Conservation (phyloP, 2,797 vertebrate species). For the Erpetoichthys calabaricus region DNA sequence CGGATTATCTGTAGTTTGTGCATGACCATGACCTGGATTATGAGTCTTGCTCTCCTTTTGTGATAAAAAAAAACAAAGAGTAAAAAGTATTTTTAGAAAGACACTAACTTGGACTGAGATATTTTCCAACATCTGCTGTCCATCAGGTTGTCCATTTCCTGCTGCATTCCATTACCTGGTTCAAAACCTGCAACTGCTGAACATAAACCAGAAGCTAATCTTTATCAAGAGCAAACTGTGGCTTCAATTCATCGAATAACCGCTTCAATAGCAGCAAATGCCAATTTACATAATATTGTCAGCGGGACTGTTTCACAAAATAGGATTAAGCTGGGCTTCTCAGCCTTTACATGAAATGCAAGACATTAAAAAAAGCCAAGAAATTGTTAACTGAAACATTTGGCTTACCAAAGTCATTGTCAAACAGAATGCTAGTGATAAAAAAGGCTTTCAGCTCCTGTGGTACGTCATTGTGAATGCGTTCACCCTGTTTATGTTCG, state of each 20-base stretch:
- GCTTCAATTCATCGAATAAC: neutral
- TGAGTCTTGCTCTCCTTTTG: no score
- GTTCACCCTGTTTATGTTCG: conserved; percentile 1
- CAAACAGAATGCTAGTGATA: no score
- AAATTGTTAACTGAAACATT: no score
- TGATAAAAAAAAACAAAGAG: no score
- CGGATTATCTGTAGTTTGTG: no score
- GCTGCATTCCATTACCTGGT: conserved; percentile 66
- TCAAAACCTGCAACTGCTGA: conserved; percentile 29
- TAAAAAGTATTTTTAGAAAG: conserved; percentile 38
- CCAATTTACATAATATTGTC: no score
- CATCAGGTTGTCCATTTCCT: conserved; percentile 60
- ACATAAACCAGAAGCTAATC: neutral
- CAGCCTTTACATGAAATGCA: no score
- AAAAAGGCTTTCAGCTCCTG: neutral
- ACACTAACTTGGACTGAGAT: conserved; percentile 46
- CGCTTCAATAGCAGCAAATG: neutral
- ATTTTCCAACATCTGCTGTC: conserved; percentile 67
- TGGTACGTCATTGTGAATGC: neutral
- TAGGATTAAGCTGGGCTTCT: neutral
- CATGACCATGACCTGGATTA: no score
- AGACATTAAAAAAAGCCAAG: no score
- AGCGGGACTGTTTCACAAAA: neutral
- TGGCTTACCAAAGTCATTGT: no score
- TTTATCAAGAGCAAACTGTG: neutral